Conservation (phyloP, 2,797 vertebrate genomes). For the Tapera naevia region DNA sequence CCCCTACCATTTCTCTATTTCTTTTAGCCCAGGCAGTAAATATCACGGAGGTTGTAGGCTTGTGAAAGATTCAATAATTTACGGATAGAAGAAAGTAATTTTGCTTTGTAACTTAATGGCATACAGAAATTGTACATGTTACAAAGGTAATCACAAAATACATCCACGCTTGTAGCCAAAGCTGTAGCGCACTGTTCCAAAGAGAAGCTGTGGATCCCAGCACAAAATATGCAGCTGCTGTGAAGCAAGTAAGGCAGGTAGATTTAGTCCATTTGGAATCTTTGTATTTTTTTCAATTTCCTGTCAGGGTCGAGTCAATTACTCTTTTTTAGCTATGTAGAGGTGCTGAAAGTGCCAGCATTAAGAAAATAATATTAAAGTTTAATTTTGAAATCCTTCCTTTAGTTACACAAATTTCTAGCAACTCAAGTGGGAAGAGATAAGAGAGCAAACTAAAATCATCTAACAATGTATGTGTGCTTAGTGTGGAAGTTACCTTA, state of each 20-base stretch:
- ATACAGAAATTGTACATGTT: background rate
- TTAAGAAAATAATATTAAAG: background rate
- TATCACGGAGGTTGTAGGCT: background rate
- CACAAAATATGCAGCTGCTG: background rate
- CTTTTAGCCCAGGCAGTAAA: conserved; percentile 9
- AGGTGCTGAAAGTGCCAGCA: background rate
- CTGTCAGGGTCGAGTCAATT: background rate
- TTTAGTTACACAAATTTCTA: background rate
- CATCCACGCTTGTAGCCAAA: background rate
- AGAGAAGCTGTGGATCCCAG: background rate
- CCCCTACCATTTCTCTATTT: background rate
- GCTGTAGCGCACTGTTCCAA: background rate
- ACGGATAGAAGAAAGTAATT: conserved; percentile 16
- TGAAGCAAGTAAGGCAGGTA: background rate
- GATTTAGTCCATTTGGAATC: background rate
- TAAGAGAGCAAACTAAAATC: background rate
- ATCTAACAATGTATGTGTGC: background rate
- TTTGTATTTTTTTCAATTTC: background rate
- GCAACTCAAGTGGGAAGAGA: background rate
- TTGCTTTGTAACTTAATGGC: conserved; percentile 6
- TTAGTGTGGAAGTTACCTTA: background rate
- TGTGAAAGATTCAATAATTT: conserved; percentile 28
- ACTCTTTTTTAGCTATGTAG: background rate
- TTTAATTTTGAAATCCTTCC: conserved; percentile 12
- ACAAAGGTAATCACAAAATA: background rate